Base-by-base conservation (phyloP, 2,888 invertebrate genomes). In the Zygothrica quintamaculata region DNA sequence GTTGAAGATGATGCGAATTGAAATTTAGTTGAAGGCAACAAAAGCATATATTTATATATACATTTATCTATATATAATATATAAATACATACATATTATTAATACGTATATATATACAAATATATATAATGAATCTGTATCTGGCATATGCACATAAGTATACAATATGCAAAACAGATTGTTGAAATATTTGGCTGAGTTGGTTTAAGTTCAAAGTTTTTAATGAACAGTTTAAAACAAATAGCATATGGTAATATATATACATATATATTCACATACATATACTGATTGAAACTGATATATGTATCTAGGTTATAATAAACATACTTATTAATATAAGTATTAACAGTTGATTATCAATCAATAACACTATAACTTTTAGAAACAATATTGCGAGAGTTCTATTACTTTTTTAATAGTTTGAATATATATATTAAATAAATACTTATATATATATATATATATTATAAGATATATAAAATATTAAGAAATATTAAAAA, bases 1-100 rank as follows among this genome's bases (percentile, higher is more conserved):
- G 75, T 62, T 65, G 57, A 78, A 71, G 64, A 86, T 86, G 77
- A 79, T 86, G 79, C 73, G 77, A 86, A 79, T 84, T 79, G 73
- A 82, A 84, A 75, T 82, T 79, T 65, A 60, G 68, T 82, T 79
- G 68, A 75, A 68, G 75, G 77, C 77, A 69, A 65, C 58, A 44
- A 37, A 53, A 58, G 65, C 22, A 51, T 12, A 56, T 22, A 36
- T 29, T 13, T 37, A 12, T 15, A 16, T 34, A 31, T 29, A 43
- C 8, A 42, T 33, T 6, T 31, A 15, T 18, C 6, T 16, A 29
- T 16, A 37, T 46, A 9, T 7, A 15, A 44, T 33, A 51, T 52
- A 59, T 39, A 29, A 2, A 29, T 29, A 26, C 26, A 26, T 26
- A 26, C 8, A 26, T 26, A 26, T 26, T 26, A 6, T 4, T 26